Percentiles rank a stretch among this genome's conserved stretches.
Evolutionary conservation across 2,797 vertebrate species (phyloP).

Genomic region (Clarias laeviceps): DNA sequence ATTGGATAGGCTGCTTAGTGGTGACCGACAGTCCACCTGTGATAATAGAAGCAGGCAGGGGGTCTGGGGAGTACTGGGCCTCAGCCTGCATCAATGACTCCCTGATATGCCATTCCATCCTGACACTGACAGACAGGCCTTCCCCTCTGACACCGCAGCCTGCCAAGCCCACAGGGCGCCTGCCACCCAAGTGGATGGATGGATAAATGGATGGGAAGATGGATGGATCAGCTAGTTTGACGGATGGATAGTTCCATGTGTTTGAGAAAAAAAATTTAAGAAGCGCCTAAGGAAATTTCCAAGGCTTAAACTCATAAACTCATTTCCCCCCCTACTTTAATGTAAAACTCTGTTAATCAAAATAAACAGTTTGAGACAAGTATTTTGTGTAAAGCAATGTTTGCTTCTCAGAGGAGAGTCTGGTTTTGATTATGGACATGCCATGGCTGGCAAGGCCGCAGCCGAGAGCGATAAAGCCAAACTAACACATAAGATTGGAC

Average conservation of each 20-base stretch:
- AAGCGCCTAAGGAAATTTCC: conserved; percentile 61
- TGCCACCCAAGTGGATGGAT: conserved; percentile 73
- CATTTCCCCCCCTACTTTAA: conserved; percentile 49
- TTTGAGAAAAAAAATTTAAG: conserved; percentile 46
- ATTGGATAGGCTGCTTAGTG: conserved; percentile 62
- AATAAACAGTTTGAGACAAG: conserved; percentile 74
- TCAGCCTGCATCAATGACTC: conserved; percentile 58
- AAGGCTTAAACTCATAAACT: conserved; percentile 48
- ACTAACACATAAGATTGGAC: conserved; percentile 21
- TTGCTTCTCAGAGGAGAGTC: conserved; percentile 68
- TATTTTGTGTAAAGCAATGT: conserved; percentile 73
- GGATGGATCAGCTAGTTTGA: conserved; percentile 50
- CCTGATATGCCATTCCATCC: conserved; percentile 59
- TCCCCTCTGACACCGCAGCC: conserved; percentile 72
- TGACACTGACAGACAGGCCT: conserved; percentile 77
- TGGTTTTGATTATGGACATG: conserved; percentile 70
- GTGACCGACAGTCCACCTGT: conserved; percentile 57
- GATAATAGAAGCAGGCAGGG: conserved; percentile 54
- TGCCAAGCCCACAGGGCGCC: conserved; percentile 63
- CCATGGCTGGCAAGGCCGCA: conserved; percentile 50
- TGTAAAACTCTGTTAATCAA: conserved; percentile 67
- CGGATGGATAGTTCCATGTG: conserved; percentile 45
- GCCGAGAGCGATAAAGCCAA: conserved; percentile 30
- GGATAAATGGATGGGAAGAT: conserved; percentile 55
- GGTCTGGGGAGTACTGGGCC: conserved; percentile 49